Conservation (phyloP, 2,888 invertebrate genomes). For the Malacosoma neustria region DNA sequence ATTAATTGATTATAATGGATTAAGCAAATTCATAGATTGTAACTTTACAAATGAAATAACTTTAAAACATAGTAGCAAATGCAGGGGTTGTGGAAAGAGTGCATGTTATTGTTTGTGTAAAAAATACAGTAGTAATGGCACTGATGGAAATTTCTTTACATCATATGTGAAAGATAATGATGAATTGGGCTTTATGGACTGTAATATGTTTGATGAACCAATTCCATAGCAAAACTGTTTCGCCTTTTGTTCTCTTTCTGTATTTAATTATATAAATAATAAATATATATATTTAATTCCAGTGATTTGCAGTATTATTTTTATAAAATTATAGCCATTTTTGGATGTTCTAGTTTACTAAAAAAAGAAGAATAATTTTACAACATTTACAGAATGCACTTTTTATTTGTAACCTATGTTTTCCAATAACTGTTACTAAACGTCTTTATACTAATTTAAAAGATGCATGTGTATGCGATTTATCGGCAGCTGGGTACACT, state of each 20-base stretch:
- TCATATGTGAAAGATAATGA: slow-evolving; percentile 42
- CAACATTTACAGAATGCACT: too few species aligned
- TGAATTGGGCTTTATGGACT: slow-evolving; percentile 53
- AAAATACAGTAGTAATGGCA: slow-evolving; percentile 39
- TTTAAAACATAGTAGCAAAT: slow-evolving; percentile 54
- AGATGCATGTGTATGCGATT: too few species aligned
- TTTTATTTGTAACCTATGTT: too few species aligned
- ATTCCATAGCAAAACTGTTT: background rate
- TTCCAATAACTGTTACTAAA: too few species aligned
- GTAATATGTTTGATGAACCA: slow-evolving; percentile 46
- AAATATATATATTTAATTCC: too few species aligned
- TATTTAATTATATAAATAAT: too few species aligned
- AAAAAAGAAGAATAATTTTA: too few species aligned
- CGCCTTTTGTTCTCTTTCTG: background rate
- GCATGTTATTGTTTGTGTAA: slow-evolving; percentile 47
- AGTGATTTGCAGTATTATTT: too few species aligned
- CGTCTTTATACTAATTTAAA: too few species aligned
- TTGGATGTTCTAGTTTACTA: too few species aligned
- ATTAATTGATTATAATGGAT: slow-evolving; percentile 17
- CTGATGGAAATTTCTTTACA: slow-evolving; percentile 49
- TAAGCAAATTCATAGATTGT: slow-evolving; percentile 47
- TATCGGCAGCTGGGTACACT: too few species aligned
- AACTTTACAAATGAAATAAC: slow-evolving; percentile 52
- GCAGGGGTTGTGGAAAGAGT: slow-evolving; percentile 55
- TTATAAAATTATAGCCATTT: too few species aligned